Evolutionary conservation across 2,888 invertebrate genomes (phyloP).

Genomic region (Drosophila nigricruria): DNA sequence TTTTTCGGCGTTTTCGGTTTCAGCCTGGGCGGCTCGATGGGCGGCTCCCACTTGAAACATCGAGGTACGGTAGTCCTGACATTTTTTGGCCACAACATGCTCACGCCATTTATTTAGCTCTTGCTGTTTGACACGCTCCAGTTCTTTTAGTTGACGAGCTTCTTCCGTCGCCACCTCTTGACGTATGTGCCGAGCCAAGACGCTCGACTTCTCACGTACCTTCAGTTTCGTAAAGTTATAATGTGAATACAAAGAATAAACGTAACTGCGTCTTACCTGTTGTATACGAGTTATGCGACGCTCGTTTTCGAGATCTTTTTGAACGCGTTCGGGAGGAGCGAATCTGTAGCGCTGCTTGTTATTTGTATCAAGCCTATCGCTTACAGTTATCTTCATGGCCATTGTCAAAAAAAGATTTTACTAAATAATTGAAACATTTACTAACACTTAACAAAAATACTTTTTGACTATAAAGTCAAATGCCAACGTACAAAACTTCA

Average conservation of each 20-base stretch:
- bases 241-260: conserved; percentile 7
- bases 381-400: conserved; percentile 88
- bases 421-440: conserved; percentile 28
- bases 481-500: conserved; percentile 48
- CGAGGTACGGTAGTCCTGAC: conserved; percentile 79
- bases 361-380: conserved; percentile 86
- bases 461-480: conserved; percentile 55
- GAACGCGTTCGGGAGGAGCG: conserved; percentile 86
- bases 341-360: conserved; percentile 81
- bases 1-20: conserved; percentile 60
- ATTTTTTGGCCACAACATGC: conserved; percentile 85
- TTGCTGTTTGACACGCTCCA: conserved; percentile 86
- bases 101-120: conserved; percentile 86
- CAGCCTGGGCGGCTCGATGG: conserved; percentile 77
- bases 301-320: conserved; percentile 87
- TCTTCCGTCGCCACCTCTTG: conserved; percentile 87
- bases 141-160: conserved; percentile 85
- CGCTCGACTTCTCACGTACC: conserved; percentile 88
- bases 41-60: conserved; percentile 82
- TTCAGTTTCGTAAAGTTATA: conserved; percentile 78
- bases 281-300: conserved; percentile 87
- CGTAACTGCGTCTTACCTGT: conserved; percentile 86
- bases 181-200: conserved; percentile 86
- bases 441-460: conserved; percentile 32
- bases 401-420: conserved; percentile 76